Evolutionary conservation across 2,797 vertebrate species (phyloP).

Genomic region (Mormyrus proboscirostris): DNA sequence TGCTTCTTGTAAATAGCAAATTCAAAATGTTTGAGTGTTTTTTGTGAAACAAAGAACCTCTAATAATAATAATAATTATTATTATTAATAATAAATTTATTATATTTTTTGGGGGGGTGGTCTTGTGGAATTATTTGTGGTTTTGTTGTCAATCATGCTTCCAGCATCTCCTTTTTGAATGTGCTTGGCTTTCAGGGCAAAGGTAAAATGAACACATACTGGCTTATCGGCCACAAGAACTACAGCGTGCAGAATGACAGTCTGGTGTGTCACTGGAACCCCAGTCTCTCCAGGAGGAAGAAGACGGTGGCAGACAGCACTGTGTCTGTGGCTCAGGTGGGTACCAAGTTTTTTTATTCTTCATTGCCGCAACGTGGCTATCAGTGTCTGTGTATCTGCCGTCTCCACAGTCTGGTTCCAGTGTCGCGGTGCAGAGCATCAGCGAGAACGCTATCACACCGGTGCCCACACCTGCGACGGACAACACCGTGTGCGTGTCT

Average conservation of each 20-base stretch:
- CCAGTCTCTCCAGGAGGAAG: conserved; percentile 41
- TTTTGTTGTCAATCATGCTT: background rate
- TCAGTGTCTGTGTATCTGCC: background rate
- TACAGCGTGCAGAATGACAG: conserved; percentile 83
- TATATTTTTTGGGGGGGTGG: background rate
- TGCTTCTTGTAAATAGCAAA: background rate
- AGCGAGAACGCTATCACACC: conserved; percentile 43
- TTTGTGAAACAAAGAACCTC: background rate
- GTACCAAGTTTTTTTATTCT: background rate
- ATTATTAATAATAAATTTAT: background rate
- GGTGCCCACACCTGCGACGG: conserved; percentile 25
- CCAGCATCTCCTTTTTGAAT: background rate
- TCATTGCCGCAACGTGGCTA: background rate
- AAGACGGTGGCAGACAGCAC: conserved; percentile 33
- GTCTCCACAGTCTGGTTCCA: conserved; percentile 15
- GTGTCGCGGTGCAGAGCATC: conserved; percentile 43
- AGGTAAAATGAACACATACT: conserved; percentile 83
- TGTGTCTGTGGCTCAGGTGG: conserved; percentile 16
- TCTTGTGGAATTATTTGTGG: background rate
- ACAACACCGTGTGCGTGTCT: conserved; percentile 40
- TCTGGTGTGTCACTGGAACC: conserved; percentile 85
- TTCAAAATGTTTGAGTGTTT: background rate
- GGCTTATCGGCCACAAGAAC: conserved; percentile 80
- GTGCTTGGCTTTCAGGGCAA: conserved; percentile 61
- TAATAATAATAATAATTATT: background rate